A percentile compares a stretch with the other conserved stretches of the same genome.
Evolutionary conservation across 2,888 invertebrate species (phyloP).

Genomic region (Dendrolimus houi): DNA sequence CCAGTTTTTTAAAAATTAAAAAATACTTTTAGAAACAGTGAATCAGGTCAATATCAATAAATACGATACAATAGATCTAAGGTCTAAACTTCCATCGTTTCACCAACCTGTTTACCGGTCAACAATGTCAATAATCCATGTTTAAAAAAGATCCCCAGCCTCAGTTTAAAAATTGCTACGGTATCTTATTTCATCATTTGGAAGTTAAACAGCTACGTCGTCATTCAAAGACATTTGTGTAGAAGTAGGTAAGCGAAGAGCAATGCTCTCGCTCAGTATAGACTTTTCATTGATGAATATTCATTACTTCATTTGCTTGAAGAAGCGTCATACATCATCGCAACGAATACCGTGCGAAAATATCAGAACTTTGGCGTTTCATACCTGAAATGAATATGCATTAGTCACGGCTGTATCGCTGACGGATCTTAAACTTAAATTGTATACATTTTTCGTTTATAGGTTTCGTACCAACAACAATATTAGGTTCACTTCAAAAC

Average conservation of each 20-base stretch:
- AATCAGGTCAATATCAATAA: too few relatives aligned
- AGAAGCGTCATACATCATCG: constrained; percentile 58
- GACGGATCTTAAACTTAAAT: not conserved
- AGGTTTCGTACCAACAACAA: not conserved
- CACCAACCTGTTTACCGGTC: too few relatives aligned
- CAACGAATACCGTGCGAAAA: constrained; percentile 34
- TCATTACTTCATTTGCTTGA: constrained; percentile 57
- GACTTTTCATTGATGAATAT: constrained; percentile 55
- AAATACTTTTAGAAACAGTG: too few relatives aligned
- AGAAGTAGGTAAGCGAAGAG: constrained; percentile 33
- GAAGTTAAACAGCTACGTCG: constrained; percentile 3
- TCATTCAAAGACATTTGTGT: constrained; percentile 27
- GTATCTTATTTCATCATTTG: constrained; percentile 4
- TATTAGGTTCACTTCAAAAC: not conserved
- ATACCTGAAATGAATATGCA: constrained; percentile 34
- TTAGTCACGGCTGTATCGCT: constrained; percentile 18
- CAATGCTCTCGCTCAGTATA: constrained; percentile 34
- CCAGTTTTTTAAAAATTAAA: too few relatives aligned
- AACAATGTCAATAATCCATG: too few relatives aligned
- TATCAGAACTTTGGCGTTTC: constrained; percentile 30
- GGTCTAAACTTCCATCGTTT: too few relatives aligned
- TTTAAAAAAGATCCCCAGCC: too few relatives aligned
- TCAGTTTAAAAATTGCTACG: not conserved
- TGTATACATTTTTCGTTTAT: not conserved
- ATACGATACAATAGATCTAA: too few relatives aligned